phyloP scores from a whole-genome alignment of 2,888 invertebrate species.

The Drosophila basisetae region DNA sequence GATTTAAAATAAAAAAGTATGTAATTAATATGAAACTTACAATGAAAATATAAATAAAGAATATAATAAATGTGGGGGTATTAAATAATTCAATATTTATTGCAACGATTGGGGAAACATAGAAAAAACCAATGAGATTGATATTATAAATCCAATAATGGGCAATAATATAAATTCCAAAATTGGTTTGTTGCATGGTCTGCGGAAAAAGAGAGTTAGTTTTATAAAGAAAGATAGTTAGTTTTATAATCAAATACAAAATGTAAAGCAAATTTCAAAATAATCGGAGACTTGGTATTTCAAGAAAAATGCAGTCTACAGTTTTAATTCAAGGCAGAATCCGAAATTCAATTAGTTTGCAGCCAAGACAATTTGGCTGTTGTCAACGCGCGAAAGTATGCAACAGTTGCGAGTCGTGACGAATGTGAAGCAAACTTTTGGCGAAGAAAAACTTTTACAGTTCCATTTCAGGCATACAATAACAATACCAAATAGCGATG shows the following conservation, averaged over 20 bases:
- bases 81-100: too few species aligned
- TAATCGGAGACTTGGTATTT: background rate
- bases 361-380: background rate
- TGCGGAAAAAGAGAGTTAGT: background rate
- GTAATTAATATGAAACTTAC: background rate
- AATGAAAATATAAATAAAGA: background rate
- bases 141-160: background rate
- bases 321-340: background rate
- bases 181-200: background rate
- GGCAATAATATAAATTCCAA: background rate
- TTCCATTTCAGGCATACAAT: constrained; percentile 1
- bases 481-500: constrained; percentile 24
- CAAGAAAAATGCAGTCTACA: background rate
- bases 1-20: background rate
- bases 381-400: background rate
- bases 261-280: background rate
- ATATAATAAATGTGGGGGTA: background rate
- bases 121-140: background rate
- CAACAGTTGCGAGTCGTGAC: constrained; percentile 10
- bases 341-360: background rate
- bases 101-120: too few species aligned
- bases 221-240: background rate
- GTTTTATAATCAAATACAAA: background rate
- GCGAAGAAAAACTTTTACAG: constrained; percentile 4
- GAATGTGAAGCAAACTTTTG: constrained; percentile 5